Percentiles rank a stretch among this genome's conserved stretches.
Evolutionary conservation across 2,888 invertebrate species (phyloP).

Genomic region (Corythucha ciliata): DNA sequence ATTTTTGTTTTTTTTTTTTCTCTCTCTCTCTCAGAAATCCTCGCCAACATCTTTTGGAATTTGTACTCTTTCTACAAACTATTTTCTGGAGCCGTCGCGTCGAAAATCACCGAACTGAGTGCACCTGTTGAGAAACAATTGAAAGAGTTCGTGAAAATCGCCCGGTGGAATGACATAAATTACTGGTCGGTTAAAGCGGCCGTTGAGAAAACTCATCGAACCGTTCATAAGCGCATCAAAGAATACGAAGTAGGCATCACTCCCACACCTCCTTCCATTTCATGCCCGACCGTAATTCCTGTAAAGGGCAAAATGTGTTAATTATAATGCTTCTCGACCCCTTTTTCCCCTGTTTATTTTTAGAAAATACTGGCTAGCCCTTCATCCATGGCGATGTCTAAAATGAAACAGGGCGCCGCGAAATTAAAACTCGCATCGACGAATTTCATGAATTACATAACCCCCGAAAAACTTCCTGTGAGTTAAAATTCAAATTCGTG

Average conservation of each 20-base stretch:
- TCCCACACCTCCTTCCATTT: not conserved
- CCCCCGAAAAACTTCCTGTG: slow-evolving; percentile 20
- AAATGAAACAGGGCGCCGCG: slow-evolving; percentile 36
- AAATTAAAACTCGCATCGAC: slow-evolving; percentile 3
- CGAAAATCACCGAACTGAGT: slow-evolving; percentile 57
- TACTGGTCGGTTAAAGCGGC: slow-evolving; percentile 89
- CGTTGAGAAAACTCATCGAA: slow-evolving; percentile 77
- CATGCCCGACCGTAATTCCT: too few species aligned
- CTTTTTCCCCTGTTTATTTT: slow-evolving; percentile 28
- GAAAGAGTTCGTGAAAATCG: slow-evolving; percentile 88
- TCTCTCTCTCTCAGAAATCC: slow-evolving; percentile 43
- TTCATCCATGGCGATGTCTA: slow-evolving; percentile 47
- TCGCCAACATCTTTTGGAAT: slow-evolving; percentile 67
- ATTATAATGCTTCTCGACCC: not conserved
- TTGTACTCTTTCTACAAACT: slow-evolving; percentile 74
- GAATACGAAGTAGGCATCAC: slow-evolving; percentile 58
- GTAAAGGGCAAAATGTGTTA: not conserved
- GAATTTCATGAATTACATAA: slow-evolving; percentile 22
- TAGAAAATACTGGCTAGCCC: slow-evolving; percentile 49
- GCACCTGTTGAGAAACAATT: slow-evolving; percentile 84
- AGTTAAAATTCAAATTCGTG: slow-evolving; percentile 2
- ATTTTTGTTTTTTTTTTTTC: not conserved
- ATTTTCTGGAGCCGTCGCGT: slow-evolving; percentile 56
- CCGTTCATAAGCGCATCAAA: slow-evolving; percentile 74
- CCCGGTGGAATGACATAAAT: slow-evolving; percentile 87